These are phyloP conservation scores for Megalops cyprinoides DNA, from an alignment of 2,797 vertebrate genomes.

Conservation along the genomic window DNA sequence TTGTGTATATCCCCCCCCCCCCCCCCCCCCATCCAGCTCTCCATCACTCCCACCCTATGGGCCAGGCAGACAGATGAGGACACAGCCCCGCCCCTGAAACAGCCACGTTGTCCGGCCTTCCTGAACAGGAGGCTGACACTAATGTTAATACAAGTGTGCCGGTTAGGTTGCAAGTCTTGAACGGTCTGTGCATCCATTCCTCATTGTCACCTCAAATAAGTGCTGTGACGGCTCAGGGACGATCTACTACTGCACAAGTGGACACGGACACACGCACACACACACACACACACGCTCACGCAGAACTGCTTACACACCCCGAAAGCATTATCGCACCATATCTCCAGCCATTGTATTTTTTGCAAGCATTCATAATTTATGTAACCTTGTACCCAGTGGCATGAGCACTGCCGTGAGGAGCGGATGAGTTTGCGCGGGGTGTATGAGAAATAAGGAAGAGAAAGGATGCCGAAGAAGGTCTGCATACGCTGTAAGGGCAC, in stretches of 20 bases:
- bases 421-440: background rate
- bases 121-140: background rate
- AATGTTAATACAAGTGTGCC: background rate
- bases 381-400: background rate
- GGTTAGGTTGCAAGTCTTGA: background rate
- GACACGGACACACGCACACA: background rate
- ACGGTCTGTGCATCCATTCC: background rate
- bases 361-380: no score
- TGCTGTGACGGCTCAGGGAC: background rate
- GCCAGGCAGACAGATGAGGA: no score
- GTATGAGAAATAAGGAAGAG: no score
- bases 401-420: background rate
- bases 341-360: no score
- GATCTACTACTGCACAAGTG: background rate
- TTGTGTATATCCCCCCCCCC: background rate
- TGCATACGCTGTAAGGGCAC: no score
- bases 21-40: background rate
- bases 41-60: background rate
- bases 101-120: background rate
- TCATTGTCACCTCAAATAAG: background rate
- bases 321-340: background rate
- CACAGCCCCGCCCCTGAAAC: no score
- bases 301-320: background rate
- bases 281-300: conserved; percentile 1
- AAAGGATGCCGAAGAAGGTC: no score